A percentile compares a stretch with the other conserved stretches of the same genome.
Evolutionary conservation across 2,797 vertebrate genomes (phyloP).

Genomic region (Chromis chromis): DNA sequence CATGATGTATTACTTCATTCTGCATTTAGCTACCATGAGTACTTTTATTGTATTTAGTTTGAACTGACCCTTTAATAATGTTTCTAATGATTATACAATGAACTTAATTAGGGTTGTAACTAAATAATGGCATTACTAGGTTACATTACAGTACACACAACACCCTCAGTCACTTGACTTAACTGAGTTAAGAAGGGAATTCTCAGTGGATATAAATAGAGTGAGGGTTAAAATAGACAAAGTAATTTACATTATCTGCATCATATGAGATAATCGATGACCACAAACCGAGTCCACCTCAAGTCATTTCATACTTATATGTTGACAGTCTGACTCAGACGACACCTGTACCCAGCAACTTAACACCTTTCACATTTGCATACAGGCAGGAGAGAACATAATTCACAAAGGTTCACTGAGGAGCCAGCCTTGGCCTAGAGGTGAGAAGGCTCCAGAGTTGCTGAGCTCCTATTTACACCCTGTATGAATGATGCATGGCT

Average conservation of each 20-base stretch:
- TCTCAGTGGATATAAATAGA: slow-evolving; percentile 29
- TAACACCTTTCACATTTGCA: slow-evolving; percentile 57
- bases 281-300: neutral
- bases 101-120: slow-evolving; percentile 16
- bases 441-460: slow-evolving; percentile 64
- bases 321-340: slow-evolving; percentile 21
- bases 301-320: slow-evolving; percentile 26
- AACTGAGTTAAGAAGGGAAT: slow-evolving; percentile 30
- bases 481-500: slow-evolving; percentile 80
- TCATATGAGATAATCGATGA: slow-evolving; percentile 19
- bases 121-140: slow-evolving; percentile 27
- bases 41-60: slow-evolving; percentile 18
- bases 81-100: slow-evolving; percentile 26
- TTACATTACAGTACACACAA: slow-evolving; percentile 20
- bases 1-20: neutral
- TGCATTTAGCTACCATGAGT: slow-evolving; percentile 2
- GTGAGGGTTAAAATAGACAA: slow-evolving; percentile 17
- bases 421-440: slow-evolving; percentile 63
- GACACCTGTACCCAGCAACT: slow-evolving; percentile 34
- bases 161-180: slow-evolving; percentile 13
- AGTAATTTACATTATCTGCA: slow-evolving; percentile 31
- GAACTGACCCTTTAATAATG: slow-evolving; percentile 16
- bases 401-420: slow-evolving; percentile 61
- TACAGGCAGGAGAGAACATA: slow-evolving; percentile 51
- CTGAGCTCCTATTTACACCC: slow-evolving; percentile 66